phyloP scores from a whole-genome alignment of 2,797 vertebrate species.

The Lindbergichthys nudifrons region DNA sequence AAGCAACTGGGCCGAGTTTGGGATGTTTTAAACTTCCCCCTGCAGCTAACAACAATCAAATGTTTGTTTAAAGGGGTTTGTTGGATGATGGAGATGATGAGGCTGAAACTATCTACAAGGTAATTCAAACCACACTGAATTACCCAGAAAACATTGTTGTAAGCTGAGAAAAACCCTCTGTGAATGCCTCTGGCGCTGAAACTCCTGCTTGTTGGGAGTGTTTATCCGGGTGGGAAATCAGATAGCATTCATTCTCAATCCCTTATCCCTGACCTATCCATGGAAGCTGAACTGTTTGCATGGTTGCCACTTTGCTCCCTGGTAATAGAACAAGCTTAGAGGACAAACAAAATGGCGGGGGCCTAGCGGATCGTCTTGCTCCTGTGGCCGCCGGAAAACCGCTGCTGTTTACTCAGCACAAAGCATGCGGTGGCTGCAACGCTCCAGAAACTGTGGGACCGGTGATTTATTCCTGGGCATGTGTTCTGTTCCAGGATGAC shows the following conservation, averaged over 20 bases:
- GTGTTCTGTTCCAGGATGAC: slow-evolving; percentile 21
- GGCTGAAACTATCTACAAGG: slow-evolving; percentile 35
- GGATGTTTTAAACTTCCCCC: slow-evolving; percentile 13
- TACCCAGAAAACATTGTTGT: slow-evolving; percentile 22
- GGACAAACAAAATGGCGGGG: slow-evolving; percentile 59
- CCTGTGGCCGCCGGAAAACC: slow-evolving; percentile 48
- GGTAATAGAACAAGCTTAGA: slow-evolving; percentile 30
- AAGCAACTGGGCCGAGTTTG: slow-evolving; percentile 31
- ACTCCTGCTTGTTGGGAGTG: slow-evolving; percentile 18
- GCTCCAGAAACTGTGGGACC: slow-evolving; percentile 29
- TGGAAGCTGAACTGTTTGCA: slow-evolving; percentile 23
- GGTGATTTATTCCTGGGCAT: slow-evolving; percentile 5
- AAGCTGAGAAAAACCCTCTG: slow-evolving; percentile 4
- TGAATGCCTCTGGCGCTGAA: background rate
- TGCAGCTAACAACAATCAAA: slow-evolving; percentile 45
- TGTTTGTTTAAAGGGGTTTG: slow-evolving; percentile 49
- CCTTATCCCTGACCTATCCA: slow-evolving; percentile 30
- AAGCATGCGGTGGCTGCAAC: slow-evolving; percentile 31
- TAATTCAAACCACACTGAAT: slow-evolving; percentile 48
- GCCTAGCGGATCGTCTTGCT: slow-evolving; percentile 14
- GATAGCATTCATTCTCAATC: slow-evolving; percentile 37
- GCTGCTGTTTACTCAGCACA: slow-evolving; percentile 62
- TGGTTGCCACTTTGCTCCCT: slow-evolving; percentile 18
- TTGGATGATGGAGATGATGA: slow-evolving; percentile 18
- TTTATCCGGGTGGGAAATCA: slow-evolving; percentile 54